Base-by-base conservation (phyloP, 53 echinoderm and acorn worm species). In the Paracentrotus lividus region DNA sequence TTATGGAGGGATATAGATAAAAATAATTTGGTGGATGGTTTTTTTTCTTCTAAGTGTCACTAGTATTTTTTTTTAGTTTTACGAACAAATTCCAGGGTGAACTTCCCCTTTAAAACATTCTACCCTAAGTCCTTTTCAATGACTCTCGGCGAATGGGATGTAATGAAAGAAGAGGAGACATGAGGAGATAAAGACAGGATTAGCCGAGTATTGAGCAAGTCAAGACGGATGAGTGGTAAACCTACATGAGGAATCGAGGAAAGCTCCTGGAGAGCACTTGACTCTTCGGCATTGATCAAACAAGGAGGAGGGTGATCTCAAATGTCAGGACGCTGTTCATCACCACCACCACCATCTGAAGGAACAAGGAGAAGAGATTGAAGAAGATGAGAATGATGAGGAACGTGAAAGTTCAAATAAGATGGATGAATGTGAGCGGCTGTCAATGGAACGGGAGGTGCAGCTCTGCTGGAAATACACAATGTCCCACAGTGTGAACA, bases 231-330 rank as follows among this genome's bases (percentile, higher is more conserved):
- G 85, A 85, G 85, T 24, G 85, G 12, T 85, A 49, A 47, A 26
- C 49, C 85, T 51, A 85, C 49, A 85, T 27, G 27, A 49, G 27
- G 85, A 15, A 49, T 38, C 16, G 49, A 13, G 85, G 49, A 31
- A 29, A 49, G 85, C 47, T 85, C 85, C 85, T 49, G 12, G 49
- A 85, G 85, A 49, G 51, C 85, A 6, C 49, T 85, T 49, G 85
- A 85, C 47, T 43, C 9, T 57, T 42, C 85, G 85, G 85, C 13
- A 31, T 12, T 85, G 51, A 85, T 85, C 85, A 85, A 85, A 85
- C 85, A 85, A 26, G 49, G 38, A 20, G 38, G 38, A 18, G 69
- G 36, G 40, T 3, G 72, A 18, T 36, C 13, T 38, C 69, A 16
- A 49, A 27, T 47, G 85, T 85, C 49, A 85, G 49, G 85, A 49